Base-by-base conservation (phyloP, 2,888 invertebrate genomes). In the Agriopis marginaria region DNA sequence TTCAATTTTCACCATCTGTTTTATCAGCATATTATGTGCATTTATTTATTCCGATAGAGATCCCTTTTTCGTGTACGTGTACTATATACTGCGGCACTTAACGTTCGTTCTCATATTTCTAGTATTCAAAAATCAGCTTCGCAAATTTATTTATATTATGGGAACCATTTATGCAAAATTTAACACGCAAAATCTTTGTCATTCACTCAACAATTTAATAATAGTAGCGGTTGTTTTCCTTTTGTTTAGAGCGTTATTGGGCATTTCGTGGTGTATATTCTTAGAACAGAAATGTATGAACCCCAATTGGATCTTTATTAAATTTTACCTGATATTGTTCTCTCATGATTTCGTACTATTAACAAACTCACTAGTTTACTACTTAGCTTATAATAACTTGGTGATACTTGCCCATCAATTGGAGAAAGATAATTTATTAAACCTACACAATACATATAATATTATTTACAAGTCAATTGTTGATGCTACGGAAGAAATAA, bases 401-500 rank as follows among this genome's bases (percentile, higher is more conserved):
- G 8, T 11, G 1, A 11, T 6, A 17, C 11, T 50, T 50, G 17
- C 17, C 7, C 3, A 17, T 17, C 17, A 50, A 7, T 50, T 50
- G 17, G 17, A 50, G 17, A 3, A 50, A 50, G 10, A 14, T 8
- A 5, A 17, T 17, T 50, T 11, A 9, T 17, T 50, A 50, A 8
- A 17, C 7, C 9, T 10, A 1, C 11, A 50, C 50, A 50, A 50
- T 14, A 17, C 7, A 50, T 17, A 9, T 17, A 17, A 50, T 8
- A 7, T 11, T 49, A 11, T 66, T 11, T 70, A 62, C 53, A 66
- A 70, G 53, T 39, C 53, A 4, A 62, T 70, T 9, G 53, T 58
- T 42, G 69, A 70, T 62, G 42, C 40, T 7, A 23, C 47, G 23
- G 69, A 70, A 42, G 40, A 49, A 49, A 39, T 58, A 4, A 70